Evolutionary conservation across 2,113 vertebrate genomes (phyloP).

Genomic region (Muntiacus reevesi): DNA sequence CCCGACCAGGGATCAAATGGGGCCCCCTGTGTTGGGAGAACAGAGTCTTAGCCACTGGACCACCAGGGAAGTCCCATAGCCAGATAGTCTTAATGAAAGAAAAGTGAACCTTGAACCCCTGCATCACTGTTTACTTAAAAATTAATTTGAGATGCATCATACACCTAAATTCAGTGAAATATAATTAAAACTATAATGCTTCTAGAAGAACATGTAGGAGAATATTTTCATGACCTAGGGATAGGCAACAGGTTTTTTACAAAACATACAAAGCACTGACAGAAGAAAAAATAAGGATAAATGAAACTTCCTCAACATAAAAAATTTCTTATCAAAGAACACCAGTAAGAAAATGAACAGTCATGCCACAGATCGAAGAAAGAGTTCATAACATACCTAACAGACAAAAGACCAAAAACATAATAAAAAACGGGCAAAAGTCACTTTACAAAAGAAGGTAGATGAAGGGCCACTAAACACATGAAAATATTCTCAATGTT

Average conservation of each 20-base stretch:
- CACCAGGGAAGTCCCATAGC: not conserved
- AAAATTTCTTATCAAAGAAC: not conserved
- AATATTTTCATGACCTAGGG: not conserved
- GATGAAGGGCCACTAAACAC: not conserved
- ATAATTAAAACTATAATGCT: not conserved
- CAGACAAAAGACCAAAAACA: not conserved
- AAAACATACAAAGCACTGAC: not conserved
- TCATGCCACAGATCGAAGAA: not conserved
- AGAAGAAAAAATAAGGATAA: not conserved
- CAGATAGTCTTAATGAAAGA: not conserved
- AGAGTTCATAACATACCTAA: not conserved
- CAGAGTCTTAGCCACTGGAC: not conserved
- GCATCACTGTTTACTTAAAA: not conserved
- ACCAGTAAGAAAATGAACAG: constrained; percentile 15
- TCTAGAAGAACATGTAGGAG: not conserved
- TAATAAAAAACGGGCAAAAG: not conserved
- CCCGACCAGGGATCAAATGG: not conserved
- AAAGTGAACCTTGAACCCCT: not conserved
- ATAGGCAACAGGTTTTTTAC: not conserved
- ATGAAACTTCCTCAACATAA: not conserved
- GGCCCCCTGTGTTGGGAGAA: not conserved
- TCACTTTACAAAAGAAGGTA: not conserved
- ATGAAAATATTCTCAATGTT: not conserved
- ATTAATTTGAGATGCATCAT: not conserved
- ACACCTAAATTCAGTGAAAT: not conserved